These are phyloP conservation scores for Micoletzkya japonica DNA, from an alignment of 2,888 invertebrate species.

Conservation along the genomic window DNA sequence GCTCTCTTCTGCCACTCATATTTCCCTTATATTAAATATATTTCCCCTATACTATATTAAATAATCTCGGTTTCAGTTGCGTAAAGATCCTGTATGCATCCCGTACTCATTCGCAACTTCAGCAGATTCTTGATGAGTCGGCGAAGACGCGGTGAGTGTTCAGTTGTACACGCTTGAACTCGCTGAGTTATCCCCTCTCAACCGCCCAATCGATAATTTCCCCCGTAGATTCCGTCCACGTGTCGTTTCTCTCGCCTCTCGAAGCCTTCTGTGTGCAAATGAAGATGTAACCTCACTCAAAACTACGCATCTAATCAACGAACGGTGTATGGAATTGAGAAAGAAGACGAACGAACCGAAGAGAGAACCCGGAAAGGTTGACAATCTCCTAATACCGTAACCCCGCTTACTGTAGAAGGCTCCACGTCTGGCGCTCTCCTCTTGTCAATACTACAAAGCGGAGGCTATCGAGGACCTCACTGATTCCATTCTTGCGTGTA, in stretches of 20 bases:
- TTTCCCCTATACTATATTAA: too few species aligned
- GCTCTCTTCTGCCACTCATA: too few species aligned
- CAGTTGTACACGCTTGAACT: too few species aligned
- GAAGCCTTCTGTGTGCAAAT: slow-evolving; percentile 83
- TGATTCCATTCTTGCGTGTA: slow-evolving; percentile 58
- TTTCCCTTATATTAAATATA: too few species aligned
- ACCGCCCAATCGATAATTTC: background rate
- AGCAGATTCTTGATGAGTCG: slow-evolving; percentile 79
- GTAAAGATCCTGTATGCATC: slow-evolving; percentile 84
- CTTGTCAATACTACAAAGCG: slow-evolving; percentile 76
- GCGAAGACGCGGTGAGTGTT: slow-evolving; percentile 1
- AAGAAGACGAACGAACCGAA: slow-evolving; percentile 35
- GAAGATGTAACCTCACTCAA: slow-evolving; percentile 71
- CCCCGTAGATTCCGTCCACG: slow-evolving; percentile 47
- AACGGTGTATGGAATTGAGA: slow-evolving; percentile 57
- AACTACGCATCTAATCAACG: slow-evolving; percentile 48
- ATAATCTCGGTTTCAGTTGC: too few species aligned
- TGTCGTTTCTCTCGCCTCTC: slow-evolving; percentile 54
- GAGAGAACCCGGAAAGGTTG: slow-evolving; percentile 25
- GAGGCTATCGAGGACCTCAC: slow-evolving; percentile 70
- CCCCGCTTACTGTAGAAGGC: slow-evolving; percentile 1
- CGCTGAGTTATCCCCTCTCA: background rate
- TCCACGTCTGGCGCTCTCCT: slow-evolving; percentile 15
- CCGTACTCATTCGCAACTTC: slow-evolving; percentile 92
- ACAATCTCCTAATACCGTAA: background rate